Percentiles rank a stretch among this genome's conserved stretches.
These are phyloP conservation scores for Keiferia lycopersicella DNA, from an alignment of 2,888 invertebrate species.

Conservation along the genomic window DNA sequence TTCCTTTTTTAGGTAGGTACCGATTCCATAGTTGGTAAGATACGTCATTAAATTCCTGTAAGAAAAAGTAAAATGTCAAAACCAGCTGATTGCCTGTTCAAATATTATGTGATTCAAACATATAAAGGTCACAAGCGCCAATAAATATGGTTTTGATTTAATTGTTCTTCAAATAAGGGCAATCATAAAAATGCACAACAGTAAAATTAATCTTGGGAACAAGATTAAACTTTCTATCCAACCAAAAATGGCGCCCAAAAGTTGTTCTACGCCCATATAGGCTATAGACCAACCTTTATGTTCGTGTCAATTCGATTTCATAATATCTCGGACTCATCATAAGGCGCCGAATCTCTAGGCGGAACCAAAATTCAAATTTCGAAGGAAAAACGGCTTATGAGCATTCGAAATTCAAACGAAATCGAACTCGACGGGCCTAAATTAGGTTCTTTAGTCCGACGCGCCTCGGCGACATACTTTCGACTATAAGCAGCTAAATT, in stretches of 20 bases:
- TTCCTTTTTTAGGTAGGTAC: too few species aligned
- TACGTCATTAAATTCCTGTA: too few species aligned
- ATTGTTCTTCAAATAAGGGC: neutral
- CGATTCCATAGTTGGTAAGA: too few species aligned
- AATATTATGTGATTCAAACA: too few species aligned
- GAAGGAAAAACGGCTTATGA: neutral
- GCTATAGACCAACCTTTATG: constrained; percentile 48
- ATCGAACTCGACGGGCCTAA: neutral
- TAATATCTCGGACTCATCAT: constrained; percentile 73
- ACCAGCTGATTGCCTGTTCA: too few species aligned
- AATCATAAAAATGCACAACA: neutral
- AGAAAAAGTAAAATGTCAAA: too few species aligned
- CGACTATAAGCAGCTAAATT: constrained; percentile 52
- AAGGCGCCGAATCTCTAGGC: constrained; percentile 75
- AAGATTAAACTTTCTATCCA: constrained; percentile 14
- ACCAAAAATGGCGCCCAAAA: constrained; percentile 22
- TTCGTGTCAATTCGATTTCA: constrained; percentile 73
- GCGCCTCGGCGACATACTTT: constrained; percentile 45
- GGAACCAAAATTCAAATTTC: constrained; percentile 40
- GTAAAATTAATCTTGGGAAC: neutral
- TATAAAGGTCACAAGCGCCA: too few species aligned
- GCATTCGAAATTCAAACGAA: constrained; percentile 6
- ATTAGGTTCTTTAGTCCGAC: neutral
- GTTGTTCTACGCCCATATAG: constrained; percentile 24
- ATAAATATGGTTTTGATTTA: neutral